Base-by-base conservation (phyloP, 2,113 vertebrate species). In the Sakesphorus luctuosus region DNA sequence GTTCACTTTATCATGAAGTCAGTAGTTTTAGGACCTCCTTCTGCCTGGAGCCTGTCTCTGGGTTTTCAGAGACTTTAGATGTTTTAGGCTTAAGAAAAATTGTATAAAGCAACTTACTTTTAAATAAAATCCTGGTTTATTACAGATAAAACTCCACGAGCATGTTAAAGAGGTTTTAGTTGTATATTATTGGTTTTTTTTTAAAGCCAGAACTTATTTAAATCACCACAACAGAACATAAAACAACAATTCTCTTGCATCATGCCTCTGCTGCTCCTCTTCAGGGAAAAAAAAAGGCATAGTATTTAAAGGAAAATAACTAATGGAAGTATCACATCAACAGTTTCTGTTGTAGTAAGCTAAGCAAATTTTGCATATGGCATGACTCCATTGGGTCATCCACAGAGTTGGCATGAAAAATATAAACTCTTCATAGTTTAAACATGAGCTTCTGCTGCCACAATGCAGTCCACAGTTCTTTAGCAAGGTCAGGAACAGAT, bases 81-180 rank as follows among this genome's bases (percentile, higher is more conserved):
- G 9, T 36, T 79, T 50, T 17, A 13, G 35, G 13, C 36, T 44
- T 25, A 65, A 38, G 17, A 74, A 69, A 58, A 85, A 78, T 1
- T 11, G 8, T 6, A 38, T 6, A 12, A 78, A 91, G 68, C 12
- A 1, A 35, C 6, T 33, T 26, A 21, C 33, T 72, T 82, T 87
- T 63, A 84, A 89, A 50, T n/a, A 90, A 91, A 94, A 75, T 76
- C 35, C 7, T 44, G 11, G 9, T 93, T 96, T 94, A 87, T 93
- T 96, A 24, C 7, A n/a, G 81, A 24, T 72, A 67, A 67, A 82
- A 29, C 79, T 56, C 35, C 47, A 92, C 25, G 69, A 89, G 69
- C 71, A 71, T 0, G 3, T 44, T 62, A 33, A 63, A 78, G 59
- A 83, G 17, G 43, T 72, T 77, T 76, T 8, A 83, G n/a, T 7